Base-by-base conservation (phyloP, 2,797 vertebrate species). In the Clarias platycephalus region DNA sequence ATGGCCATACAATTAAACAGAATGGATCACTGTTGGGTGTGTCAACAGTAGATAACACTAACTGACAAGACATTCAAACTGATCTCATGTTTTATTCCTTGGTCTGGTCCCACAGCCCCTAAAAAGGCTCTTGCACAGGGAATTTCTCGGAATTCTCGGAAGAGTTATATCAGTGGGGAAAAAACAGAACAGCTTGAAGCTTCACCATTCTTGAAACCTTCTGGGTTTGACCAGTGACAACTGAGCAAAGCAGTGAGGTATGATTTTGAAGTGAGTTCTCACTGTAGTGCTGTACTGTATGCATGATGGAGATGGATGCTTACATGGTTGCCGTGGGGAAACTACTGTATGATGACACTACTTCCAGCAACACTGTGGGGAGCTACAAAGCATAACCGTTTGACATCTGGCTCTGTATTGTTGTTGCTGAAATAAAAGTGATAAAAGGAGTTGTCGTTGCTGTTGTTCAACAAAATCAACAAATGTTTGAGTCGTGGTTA, bases 201-300 rank as follows among this genome's bases (percentile, higher is more conserved):
- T 49, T 49, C 40, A 57, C 9, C 1, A 5, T 24, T 57, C 26
- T 57, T 12, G 18, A 31, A 34, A 58, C 28, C 57, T 76, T 24
- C 4, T 22, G 94, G 94, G 88, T 94, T 93, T 78, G 83, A 90
- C 82, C 93, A 18, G 90, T 89, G 87, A 89, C 87, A 20, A 92
- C 93, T 83, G 90, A 88, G 85, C 95, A 93, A 94, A 94, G 91
- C 70, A 84, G 88, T 70, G 91, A 94, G 44, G 92, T 94, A 88
- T 92, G 92, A 22, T 90, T 91, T 37, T 91, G 49, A 13, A 53
- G 49, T 94, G 81, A 93, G 90, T 85, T 88, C 91, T 87, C 91
- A 93, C 81, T 93, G 93, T 86, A 90, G 88, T 8, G 90, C 92
- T 22, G 90, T 92, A 71, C 92, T n/a, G 90, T 92, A 68, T 93